These are phyloP conservation scores for Euglossa dilemma DNA, from an alignment of 1,140 invertebrate species.

Conservation along the genomic window DNA sequence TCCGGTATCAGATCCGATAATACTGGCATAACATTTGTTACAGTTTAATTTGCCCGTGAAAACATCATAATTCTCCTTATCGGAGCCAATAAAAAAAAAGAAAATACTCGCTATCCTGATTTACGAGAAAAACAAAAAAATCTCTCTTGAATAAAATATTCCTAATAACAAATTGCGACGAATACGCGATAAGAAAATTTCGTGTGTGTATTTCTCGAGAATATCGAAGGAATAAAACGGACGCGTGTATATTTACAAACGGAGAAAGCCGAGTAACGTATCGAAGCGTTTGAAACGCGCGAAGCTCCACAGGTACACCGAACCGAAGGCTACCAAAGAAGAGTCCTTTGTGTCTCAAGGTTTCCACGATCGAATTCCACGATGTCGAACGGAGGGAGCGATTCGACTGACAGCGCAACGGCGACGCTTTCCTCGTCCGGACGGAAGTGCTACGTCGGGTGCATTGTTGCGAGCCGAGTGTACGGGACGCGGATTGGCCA, in stretches of 20 bases:
- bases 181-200: no score
- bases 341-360: neutral
- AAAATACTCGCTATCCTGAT: no score
- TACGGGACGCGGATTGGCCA: conserved; percentile 71
- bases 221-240: neutral
- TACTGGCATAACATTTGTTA: neutral
- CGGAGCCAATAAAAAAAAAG: no score
- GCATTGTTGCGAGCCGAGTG: conserved; percentile 67
- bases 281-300: neutral
- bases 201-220: neutral
- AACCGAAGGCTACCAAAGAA: neutral
- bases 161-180: no score
- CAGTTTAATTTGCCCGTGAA: no score
- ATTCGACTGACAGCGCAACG: conserved; percentile 31
- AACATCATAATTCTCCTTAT: no score
- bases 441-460: conserved; percentile 73
- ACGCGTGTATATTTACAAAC: neutral
- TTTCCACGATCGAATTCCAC: conserved; percentile 36
- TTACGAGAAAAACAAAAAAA: no score
- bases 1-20: neutral
- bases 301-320: neutral
- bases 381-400: conserved; percentile 34
- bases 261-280: neutral
- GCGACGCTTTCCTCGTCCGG: conserved; percentile 65
- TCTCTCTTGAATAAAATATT: no score